phyloP scores from a whole-genome alignment of 2,797 vertebrate species.

The Pyrocephalus nanus region DNA sequence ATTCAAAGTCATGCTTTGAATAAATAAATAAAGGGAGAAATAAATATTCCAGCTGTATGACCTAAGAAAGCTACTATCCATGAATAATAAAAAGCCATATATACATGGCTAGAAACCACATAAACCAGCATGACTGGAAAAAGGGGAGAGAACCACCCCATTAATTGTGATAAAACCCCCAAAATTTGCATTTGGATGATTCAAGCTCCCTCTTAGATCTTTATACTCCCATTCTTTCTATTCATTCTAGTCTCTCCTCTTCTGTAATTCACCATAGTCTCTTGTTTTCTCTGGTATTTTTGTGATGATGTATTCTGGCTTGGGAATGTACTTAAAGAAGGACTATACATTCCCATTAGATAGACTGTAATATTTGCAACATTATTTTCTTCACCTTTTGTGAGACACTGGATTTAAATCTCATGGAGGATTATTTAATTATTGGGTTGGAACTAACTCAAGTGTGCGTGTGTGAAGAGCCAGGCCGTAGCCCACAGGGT shows the following conservation, averaged over 20 bases:
- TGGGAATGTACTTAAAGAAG: neutral
- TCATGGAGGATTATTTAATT: neutral
- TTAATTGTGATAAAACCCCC: neutral
- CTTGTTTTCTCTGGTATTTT: neutral
- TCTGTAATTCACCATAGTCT: neutral
- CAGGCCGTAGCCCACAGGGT: neutral
- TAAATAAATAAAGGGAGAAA: too few species aligned
- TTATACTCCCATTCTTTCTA: neutral
- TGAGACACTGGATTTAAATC: neutral
- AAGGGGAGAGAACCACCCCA: neutral
- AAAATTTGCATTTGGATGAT: neutral
- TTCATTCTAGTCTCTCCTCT: neutral
- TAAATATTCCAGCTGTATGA: neutral
- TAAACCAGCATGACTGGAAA: neutral
- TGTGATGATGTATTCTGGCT: neutral
- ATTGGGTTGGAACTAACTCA: neutral
- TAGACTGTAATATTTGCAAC: neutral
- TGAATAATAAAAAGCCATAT: neutral
- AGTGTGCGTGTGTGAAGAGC: neutral
- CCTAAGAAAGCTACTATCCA: neutral
- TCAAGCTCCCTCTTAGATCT: neutral
- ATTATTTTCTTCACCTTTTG: neutral
- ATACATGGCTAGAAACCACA: neutral
- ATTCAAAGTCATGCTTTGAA: neutral
- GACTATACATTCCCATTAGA: neutral